phyloP scores from a whole-genome alignment of 2,113 vertebrate species.

The Odontesthes bonariensis region DNA sequence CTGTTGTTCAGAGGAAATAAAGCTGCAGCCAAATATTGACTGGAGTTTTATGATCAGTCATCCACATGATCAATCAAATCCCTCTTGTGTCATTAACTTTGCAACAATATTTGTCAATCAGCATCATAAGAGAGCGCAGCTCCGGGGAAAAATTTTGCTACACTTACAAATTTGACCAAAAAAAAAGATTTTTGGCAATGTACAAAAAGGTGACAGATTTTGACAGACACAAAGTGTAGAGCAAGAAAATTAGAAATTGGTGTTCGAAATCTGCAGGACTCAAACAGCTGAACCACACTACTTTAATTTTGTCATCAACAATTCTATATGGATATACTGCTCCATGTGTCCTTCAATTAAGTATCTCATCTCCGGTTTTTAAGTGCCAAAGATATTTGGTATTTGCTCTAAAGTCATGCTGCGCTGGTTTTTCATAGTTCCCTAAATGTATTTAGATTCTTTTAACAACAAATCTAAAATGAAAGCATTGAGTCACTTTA shows the following conservation, averaged over 20 bases:
- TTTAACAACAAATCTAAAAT: constrained; percentile 20
- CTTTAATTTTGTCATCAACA: too few species aligned
- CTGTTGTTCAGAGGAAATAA: constrained; percentile 59
- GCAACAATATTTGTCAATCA: constrained; percentile 81
- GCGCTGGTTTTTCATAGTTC: neutral
- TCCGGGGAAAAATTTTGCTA: too few species aligned
- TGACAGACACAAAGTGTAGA: too few species aligned
- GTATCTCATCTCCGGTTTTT: too few species aligned
- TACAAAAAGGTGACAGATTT: neutral
- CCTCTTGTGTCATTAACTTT: constrained; percentile 76
- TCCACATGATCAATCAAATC: constrained; percentile 81
- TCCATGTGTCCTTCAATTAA: too few species aligned
- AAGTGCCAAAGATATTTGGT: neutral
- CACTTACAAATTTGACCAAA: constrained; percentile 3
- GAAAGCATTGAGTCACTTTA: constrained; percentile 21
- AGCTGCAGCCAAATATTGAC: constrained; percentile 76
- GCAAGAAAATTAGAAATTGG: neutral
- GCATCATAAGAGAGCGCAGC: constrained; percentile 55
- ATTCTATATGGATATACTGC: too few species aligned
- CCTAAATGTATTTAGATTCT: constrained; percentile 21
- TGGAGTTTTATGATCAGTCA: constrained; percentile 76
- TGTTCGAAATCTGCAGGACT: too few species aligned
- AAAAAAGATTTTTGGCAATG: neutral
- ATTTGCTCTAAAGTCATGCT: neutral
- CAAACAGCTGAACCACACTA: too few species aligned